A percentile compares a stretch with the other conserved stretches of the same genome.
These are phyloP conservation scores for Pipistrellus nathusii DNA, from an alignment of 2,797 vertebrate species.

Conservation along the genomic window DNA sequence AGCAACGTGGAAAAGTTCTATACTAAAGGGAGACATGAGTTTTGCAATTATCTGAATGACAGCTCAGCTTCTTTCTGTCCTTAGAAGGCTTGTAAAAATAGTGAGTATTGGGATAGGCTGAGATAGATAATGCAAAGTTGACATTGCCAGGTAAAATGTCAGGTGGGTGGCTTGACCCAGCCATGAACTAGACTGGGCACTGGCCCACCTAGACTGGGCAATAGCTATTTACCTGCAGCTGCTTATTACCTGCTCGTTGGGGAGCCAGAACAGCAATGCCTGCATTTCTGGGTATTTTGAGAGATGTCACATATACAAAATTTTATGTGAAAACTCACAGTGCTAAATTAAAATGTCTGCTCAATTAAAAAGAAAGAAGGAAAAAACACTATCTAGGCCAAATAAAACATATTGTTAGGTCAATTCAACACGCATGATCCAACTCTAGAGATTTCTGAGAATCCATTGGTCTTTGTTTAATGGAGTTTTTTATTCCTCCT, in stretches of 20 bases:
- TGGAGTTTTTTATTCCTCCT: not conserved
- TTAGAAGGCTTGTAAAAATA: not conserved
- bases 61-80: not conserved
- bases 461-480: not conserved
- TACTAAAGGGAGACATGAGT: not conserved
- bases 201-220: not conserved
- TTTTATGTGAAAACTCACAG: not conserved
- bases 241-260: not conserved
- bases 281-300: constrained; percentile 30
- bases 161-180: not conserved
- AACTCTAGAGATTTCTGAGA: not conserved
- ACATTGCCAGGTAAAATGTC: not conserved
- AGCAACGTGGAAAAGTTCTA: not conserved
- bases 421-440: not conserved
- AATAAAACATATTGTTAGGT: not conserved
- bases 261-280: not conserved
- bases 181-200: not conserved
- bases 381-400: not conserved
- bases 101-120: no score
- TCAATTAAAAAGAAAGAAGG: not conserved
- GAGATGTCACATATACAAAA: not conserved
- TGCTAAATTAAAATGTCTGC: constrained; percentile 26
- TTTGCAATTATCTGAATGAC: not conserved
- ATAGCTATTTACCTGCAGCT: not conserved
- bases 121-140: not conserved